Evolutionary conservation across 2,888 invertebrate genomes (phyloP).

Genomic region (Galerucella nymphaeae): DNA sequence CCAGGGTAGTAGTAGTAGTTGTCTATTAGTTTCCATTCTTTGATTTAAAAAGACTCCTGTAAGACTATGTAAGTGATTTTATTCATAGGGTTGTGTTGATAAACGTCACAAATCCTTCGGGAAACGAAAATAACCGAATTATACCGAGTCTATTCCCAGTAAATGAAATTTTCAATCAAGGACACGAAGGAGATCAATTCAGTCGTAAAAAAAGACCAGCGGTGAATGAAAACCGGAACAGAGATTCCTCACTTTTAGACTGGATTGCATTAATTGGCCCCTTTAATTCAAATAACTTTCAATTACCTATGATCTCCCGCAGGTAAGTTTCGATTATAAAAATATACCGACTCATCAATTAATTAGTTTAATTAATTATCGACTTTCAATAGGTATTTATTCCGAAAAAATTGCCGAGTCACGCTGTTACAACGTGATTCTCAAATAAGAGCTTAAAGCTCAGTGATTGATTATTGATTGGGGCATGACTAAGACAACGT

Average conservation of each 20-base stretch:
- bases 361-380: slow-evolving; percentile 54
- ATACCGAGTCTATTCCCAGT: too few relatives aligned
- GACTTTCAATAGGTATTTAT: slow-evolving; percentile 51
- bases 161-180: too few relatives aligned
- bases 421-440: slow-evolving; percentile 48
- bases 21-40: too few relatives aligned
- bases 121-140: too few relatives aligned
- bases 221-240: too few relatives aligned
- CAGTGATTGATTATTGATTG: slow-evolving; percentile 50
- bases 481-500: slow-evolving; percentile 20
- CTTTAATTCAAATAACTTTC: slow-evolving; percentile 39
- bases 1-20: too few relatives aligned
- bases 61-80: too few relatives aligned
- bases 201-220: too few relatives aligned
- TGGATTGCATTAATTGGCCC: slow-evolving; percentile 35
- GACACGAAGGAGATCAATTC: too few relatives aligned
- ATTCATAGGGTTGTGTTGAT: too few relatives aligned
- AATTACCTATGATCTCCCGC: slow-evolving; percentile 39
- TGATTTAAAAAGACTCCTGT: too few relatives aligned
- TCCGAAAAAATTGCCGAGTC: slow-evolving; percentile 45
- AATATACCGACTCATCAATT: slow-evolving; percentile 53
- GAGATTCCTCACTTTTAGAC: slow-evolving; percentile 30
- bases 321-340: slow-evolving; percentile 41
- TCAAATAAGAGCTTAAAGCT: slow-evolving; percentile 47
- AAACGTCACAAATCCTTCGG: too few relatives aligned